Conservation (phyloP, 2,888 invertebrate species). For the Eupithecia subumbrata region DNA sequence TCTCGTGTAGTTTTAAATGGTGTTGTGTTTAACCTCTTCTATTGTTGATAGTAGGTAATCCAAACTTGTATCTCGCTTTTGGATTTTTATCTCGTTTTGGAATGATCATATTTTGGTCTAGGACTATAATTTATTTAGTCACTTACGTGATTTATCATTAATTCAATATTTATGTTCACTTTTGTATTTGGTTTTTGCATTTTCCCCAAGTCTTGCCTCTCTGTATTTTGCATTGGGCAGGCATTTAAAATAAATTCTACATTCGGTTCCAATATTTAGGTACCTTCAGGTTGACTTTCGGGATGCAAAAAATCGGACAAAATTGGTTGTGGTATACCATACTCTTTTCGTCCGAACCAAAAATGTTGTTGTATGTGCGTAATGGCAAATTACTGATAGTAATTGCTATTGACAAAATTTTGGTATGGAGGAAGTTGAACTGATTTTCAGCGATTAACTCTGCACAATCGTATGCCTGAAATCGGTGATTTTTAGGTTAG, state of each 20-base stretch:
- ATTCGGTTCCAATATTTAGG: background rate
- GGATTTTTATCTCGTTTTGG: background rate
- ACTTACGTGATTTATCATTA: background rate
- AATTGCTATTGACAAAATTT: background rate
- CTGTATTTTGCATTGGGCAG: background rate
- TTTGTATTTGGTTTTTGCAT: background rate
- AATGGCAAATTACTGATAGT: background rate
- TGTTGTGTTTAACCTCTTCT: background rate
- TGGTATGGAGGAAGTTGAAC: background rate
- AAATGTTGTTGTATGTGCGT: background rate
- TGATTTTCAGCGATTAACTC: too few relatives aligned
- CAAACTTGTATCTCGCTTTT: background rate
- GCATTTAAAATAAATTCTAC: background rate
- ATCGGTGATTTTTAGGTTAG: too few relatives aligned
- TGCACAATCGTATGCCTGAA: background rate
- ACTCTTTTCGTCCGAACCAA: background rate
- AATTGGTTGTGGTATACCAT: background rate
- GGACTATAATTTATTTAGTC: background rate
- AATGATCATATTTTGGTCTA: background rate
- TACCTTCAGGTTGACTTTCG: background rate
- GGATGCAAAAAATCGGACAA: background rate
- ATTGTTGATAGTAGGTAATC: background rate
- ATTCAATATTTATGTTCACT: background rate
- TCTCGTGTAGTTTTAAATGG: background rate
- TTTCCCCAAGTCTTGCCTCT: background rate